A percentile compares a stretch with the other conserved stretches of the same genome.
These are phyloP conservation scores for Agrochola macilenta DNA, from an alignment of 2,888 invertebrate genomes.

Conservation along the genomic window DNA sequence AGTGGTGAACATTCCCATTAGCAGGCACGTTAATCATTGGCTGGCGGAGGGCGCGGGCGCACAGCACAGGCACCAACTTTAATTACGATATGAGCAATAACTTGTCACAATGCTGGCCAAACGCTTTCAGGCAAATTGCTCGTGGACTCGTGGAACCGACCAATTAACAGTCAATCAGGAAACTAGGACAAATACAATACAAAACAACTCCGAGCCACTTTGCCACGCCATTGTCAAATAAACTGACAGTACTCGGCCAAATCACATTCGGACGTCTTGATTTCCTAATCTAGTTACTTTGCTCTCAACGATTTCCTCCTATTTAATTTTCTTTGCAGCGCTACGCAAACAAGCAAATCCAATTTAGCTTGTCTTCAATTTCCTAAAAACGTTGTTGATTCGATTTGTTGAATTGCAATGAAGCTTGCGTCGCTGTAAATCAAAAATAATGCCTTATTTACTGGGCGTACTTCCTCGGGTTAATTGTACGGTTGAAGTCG, in stretches of 20 bases:
- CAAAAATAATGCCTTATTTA: constrained; percentile 55
- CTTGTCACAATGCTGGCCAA: constrained; percentile 61
- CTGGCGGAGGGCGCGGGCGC: constrained; percentile 50
- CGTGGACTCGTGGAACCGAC: constrained; percentile 49
- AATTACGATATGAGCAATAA: constrained; percentile 72
- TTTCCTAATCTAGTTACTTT: constrained; percentile 63
- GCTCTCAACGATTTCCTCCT: constrained; percentile 65
- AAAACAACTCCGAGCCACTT: constrained; percentile 19
- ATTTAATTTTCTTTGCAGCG: constrained; percentile 60
- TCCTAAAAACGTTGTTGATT: constrained; percentile 60
- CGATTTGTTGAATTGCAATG: constrained; percentile 57
- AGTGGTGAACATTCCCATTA: constrained; percentile 70
- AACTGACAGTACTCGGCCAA: constrained; percentile 25
- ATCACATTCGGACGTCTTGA: constrained; percentile 49
- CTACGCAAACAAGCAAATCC: constrained; percentile 68
- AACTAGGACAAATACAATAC: constrained; percentile 62
- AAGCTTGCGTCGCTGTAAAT: constrained; percentile 46
- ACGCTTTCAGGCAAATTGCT: constrained; percentile 73
- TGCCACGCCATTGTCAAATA: constrained; percentile 23
- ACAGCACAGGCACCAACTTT: constrained; percentile 59
- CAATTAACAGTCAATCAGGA: constrained; percentile 64
- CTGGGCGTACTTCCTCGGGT: constrained; percentile 38
- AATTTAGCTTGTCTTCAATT: constrained; percentile 70
- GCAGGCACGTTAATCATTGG: constrained; percentile 68
- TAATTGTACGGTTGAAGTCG: constrained; percentile 51